Evolutionary conservation across 37 sponge, comb jelly and placozoan species (phyloP).

Genomic region (Oscarella lobularis): DNA sequence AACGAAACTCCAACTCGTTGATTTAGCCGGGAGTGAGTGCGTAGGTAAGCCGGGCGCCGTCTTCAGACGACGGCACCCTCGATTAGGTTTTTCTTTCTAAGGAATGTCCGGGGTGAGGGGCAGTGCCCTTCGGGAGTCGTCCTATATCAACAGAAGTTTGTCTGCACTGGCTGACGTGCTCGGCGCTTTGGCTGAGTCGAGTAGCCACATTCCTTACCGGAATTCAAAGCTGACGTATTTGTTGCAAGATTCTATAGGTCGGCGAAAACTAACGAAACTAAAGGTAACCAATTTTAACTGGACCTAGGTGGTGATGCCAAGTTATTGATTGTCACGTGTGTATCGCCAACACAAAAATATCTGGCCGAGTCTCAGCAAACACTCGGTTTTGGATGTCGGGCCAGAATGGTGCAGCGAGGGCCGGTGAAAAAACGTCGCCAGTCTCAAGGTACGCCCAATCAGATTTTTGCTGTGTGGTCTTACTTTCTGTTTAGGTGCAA

Average conservation of each 20-base stretch:
- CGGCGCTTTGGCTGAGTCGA: constrained; percentile 26
- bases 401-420: constrained; percentile 36
- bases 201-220: constrained; percentile 47
- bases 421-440: not conserved
- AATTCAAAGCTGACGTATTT: constrained; percentile 38
- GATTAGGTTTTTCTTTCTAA: not conserved
- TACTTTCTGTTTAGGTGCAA: too few species aligned
- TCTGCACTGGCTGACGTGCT: constrained; percentile 33
- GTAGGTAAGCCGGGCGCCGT: constrained; percentile 17
- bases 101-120: constrained; percentile 42
- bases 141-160: constrained; percentile 8
- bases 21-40: constrained; percentile 64
- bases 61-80: not conserved
- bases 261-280: too few species aligned
- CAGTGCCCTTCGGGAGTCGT: constrained; percentile 21
- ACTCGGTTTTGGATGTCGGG: constrained; percentile 40
- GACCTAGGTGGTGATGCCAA: constrained; percentile 52
- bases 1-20: constrained; percentile 60
- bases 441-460: not conserved
- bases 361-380: constrained; percentile 27
- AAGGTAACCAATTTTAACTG: too few species aligned
- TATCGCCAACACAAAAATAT: constrained; percentile 30
- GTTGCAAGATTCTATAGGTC: constrained; percentile 1
- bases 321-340: constrained; percentile 43
- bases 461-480: too few species aligned